Conservation (phyloP, 2,113 vertebrate species). For the Nycticryphes semicollaris region DNA sequence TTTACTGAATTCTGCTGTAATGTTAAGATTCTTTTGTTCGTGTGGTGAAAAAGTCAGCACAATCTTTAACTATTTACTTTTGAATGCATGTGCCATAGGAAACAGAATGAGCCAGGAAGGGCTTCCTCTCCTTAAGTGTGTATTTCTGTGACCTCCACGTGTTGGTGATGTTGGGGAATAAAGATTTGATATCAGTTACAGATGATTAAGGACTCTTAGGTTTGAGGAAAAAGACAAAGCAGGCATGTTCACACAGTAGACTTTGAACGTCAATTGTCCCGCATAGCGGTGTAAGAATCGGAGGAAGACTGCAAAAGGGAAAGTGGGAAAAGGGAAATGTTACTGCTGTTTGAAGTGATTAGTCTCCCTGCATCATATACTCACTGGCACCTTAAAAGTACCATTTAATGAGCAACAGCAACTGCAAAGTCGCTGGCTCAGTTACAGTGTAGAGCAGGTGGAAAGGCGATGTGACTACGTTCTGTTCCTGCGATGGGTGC, state of each 20-base stretch:
- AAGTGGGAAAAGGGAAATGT: neutral
- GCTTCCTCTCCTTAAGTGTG: neutral
- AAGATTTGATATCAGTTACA: neutral
- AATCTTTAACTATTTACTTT: neutral
- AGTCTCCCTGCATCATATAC: neutral
- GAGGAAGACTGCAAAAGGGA: neutral
- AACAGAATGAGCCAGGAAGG: neutral
- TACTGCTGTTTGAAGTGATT: neutral
- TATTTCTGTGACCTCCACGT: neutral
- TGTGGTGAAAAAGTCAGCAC: neutral
- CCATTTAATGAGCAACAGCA: neutral
- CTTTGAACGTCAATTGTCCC: neutral
- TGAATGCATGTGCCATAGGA: neutral
- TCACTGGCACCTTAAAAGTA: neutral
- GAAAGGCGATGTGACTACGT: neutral
- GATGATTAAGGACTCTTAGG: neutral
- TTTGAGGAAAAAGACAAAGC: neutral
- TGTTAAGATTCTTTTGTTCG: neutral
- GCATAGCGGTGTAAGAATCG: neutral
- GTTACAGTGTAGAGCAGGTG: neutral
- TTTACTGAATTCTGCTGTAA: neutral
- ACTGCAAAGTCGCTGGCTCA: accelerated
- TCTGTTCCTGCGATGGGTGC: neutral
- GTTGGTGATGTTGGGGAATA: neutral
- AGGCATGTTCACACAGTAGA: neutral